Evolutionary conservation across 1,140 invertebrate genomes (phyloP).

Genomic region (Hycleus cichorii): DNA sequence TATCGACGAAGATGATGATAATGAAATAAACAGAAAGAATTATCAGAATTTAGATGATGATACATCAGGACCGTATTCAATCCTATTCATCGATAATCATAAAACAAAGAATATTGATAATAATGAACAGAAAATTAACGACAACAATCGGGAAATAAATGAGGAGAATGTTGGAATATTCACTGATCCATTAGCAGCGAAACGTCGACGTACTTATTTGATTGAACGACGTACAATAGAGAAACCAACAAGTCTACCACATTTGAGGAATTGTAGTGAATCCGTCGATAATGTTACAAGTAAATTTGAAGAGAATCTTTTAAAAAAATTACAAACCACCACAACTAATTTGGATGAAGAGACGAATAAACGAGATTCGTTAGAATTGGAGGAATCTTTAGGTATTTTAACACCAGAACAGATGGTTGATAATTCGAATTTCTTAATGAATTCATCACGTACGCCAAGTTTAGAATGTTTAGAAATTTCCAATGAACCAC

Average conservation of each 20-base stretch:
- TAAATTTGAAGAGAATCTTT: constrained; percentile 7
- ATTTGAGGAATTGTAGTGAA: background rate
- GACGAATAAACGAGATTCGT: constrained; percentile 33
- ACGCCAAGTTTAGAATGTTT: constrained; percentile 32
- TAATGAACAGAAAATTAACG: background rate
- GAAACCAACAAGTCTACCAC: background rate
- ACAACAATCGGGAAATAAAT: background rate
- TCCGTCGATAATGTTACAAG: background rate
- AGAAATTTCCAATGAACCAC: background rate
- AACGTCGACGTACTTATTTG: constrained; percentile 11
- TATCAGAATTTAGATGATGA: constrained; percentile 7
- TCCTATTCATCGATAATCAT: constrained; percentile 45
- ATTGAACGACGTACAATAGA: constrained; percentile 4
- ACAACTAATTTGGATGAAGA: constrained; percentile 23
- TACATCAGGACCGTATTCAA: constrained; percentile 47
- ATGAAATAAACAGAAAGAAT: constrained; percentile 1
- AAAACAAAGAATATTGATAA: constrained; percentile 24
- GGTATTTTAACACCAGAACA: constrained; percentile 81
- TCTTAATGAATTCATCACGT: constrained; percentile 44
- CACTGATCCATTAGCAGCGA: constrained; percentile 7
- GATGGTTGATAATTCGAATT: constrained; percentile 66
- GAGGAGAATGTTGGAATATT: background rate
- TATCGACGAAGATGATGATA: background rate
- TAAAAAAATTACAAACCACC: constrained; percentile 9
- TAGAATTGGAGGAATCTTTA: constrained; percentile 58